Evolutionary conservation across 2,113 vertebrate genomes (phyloP), one percentile per base, ranked within the genome.

Genomic region (Henicopernis longicauda): DNA sequence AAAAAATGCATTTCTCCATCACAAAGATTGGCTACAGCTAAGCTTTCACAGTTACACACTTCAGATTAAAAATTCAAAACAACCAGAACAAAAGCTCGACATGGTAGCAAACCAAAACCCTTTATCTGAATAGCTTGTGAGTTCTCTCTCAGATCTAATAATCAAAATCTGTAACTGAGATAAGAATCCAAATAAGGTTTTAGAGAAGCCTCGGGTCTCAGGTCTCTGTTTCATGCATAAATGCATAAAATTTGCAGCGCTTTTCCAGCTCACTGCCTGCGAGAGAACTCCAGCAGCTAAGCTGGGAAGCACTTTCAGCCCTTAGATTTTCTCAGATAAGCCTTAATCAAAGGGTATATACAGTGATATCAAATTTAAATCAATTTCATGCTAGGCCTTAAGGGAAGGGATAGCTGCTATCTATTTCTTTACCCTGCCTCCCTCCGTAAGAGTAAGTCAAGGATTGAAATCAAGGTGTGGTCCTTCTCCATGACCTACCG

Each of bases 321-420:
- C 57, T 54, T 80, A 89, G 49, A 79, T 94, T 94, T 92, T 67
- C 66, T 93, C 66, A 91, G 57, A 74, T 96, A 93, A 95, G 82
- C 73, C 69, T 91, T 94, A 93, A 96, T 91, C 92, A 90, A 72
- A 87, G 20, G 71, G 54, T 52, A 52, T 54, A 82, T 40, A 42
- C 47, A 80, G 62, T 21, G n/a, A 32, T 83, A 79, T 9, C 54
- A 84, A 80, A 81, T 90, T 66, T 82, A 73, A 94, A 74, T 92
- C 25, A 42, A 13, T 86, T 84, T 94, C 67, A 40, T 74, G 50
- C 62, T 70, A 69, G 36, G 26, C 32, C 47, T 82, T 77, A 66
- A 65, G 49, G 50, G n/a, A 91, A 55, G 32, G 11, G 54, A 16
- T 40, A 82, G 40, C 70, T 88, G 59, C 54, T 79, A 10, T 52